A percentile compares a stretch with the other conserved stretches of the same genome.
Evolutionary conservation across 2,888 invertebrate species (phyloP).

Genomic region (Syritta pipiens): DNA sequence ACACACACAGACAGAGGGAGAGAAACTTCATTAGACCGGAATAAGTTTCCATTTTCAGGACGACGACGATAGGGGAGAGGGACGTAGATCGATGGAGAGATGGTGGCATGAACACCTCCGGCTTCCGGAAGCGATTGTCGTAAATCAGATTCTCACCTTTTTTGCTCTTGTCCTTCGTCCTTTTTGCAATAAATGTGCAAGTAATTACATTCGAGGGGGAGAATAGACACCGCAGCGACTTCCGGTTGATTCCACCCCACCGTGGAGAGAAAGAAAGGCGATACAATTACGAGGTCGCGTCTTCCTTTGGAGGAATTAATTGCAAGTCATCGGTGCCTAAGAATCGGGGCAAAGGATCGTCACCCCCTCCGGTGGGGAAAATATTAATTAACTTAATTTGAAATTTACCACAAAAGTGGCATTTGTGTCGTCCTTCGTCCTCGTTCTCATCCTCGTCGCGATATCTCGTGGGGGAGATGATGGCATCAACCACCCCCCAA

Average conservation of each 20-base stretch:
- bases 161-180: background rate
- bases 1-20: constrained; percentile 5
- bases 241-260: constrained; percentile 13
- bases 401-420: constrained; percentile 58
- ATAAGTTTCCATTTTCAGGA: constrained; percentile 36
- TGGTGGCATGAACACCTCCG: constrained; percentile 37
- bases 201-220: constrained; percentile 12
- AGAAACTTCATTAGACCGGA: constrained; percentile 53
- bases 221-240: constrained; percentile 20
- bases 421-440: background rate
- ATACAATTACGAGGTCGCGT: constrained; percentile 23
- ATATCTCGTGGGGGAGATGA: constrained; percentile 19
- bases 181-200: constrained; percentile 35
- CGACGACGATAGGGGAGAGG: background rate
- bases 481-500: background rate
- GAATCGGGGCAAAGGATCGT: constrained; percentile 4
- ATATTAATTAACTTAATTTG: constrained; percentile 69
- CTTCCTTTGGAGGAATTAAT: constrained; percentile 42
- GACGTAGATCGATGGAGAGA: constrained; percentile 3
- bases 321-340: constrained; percentile 36
- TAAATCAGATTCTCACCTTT: constrained; percentile 63
- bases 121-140: constrained; percentile 54
- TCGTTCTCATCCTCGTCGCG: background rate
- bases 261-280: background rate
- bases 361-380: constrained; percentile 29